phyloP scores from a whole-genome alignment of 2,888 invertebrate genomes.

The Sarcophaga subvicina region DNA sequence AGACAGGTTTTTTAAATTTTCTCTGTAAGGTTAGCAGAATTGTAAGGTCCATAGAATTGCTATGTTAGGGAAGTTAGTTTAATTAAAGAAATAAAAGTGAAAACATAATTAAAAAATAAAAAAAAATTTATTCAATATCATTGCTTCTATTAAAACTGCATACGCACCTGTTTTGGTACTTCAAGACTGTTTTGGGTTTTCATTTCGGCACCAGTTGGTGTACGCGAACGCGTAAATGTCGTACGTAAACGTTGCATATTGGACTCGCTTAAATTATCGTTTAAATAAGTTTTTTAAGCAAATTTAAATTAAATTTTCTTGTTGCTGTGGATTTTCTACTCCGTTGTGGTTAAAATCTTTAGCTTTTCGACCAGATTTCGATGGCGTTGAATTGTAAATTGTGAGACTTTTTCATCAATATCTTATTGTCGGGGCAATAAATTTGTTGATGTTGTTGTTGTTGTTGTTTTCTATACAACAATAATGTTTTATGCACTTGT shows the following conservation, averaged over 20 bases:
- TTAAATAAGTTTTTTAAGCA: not conserved
- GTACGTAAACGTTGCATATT: constrained; percentile 86
- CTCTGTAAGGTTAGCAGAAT: not conserved
- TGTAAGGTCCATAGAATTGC: too few species aligned
- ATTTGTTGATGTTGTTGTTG: constrained; percentile 23
- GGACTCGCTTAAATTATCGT: not conserved
- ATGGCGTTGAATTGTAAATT: too few species aligned
- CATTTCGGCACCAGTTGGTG: constrained; percentile 95
- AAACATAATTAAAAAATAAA: constrained; percentile 15
- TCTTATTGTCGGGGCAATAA: not conserved
- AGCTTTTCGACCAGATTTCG: too few species aligned
- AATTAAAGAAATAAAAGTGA: not conserved
- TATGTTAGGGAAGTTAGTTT: not conserved
- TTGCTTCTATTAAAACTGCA: not conserved
- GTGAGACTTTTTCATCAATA: not conserved
- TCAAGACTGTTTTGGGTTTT: constrained; percentile 95
- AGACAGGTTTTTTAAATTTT: too few species aligned
- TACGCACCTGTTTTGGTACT: constrained; percentile 90
- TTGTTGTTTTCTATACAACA: not conserved
- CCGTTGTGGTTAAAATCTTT: too few species aligned
- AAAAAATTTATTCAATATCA: constrained; percentile 20
- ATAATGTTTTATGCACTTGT: not conserved
- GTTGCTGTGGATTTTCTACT: too few species aligned
- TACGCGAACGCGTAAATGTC: constrained; percentile 93
- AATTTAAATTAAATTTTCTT: too few species aligned